Evolutionary conservation across 2,797 vertebrate genomes (phyloP).

Genomic region (Crocidura indochinensis): DNA sequence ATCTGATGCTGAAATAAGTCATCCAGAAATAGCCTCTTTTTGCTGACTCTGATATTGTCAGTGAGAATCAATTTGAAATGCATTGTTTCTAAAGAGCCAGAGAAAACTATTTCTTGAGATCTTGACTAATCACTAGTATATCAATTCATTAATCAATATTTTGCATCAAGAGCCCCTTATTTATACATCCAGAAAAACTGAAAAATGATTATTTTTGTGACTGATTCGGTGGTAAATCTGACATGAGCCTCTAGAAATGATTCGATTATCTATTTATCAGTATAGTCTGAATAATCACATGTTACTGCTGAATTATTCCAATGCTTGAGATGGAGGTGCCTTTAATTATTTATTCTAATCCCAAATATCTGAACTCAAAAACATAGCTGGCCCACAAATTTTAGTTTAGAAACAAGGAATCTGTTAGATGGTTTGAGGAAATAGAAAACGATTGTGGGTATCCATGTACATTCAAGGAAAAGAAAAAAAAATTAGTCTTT

Average conservation of each 20-base stretch:
- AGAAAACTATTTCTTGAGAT: conserved; percentile 11
- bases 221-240: conserved; percentile 5
- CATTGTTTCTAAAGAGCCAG: conserved; percentile 9
- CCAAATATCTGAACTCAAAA: conserved; percentile 60
- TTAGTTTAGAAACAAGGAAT: background rate
- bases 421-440: background rate
- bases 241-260: background rate
- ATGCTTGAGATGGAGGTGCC: background rate
- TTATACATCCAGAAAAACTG: conserved; percentile 29
- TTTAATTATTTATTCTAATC: background rate
- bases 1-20: background rate
- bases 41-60: background rate
- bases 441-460: too few relatives aligned
- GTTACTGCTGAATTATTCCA: conserved; percentile 10
- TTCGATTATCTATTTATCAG: background rate
- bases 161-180: background rate
- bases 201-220: conserved; percentile 12
- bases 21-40: background rate
- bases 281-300: conserved; percentile 5
- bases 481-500: background rate
- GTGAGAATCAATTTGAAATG: conserved; percentile 1
- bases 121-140: conserved; percentile 7
- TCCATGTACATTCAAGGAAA: conserved; percentile 31
- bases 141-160: conserved; percentile 16
- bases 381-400: background rate